Evolutionary conservation across 2,888 invertebrate species (phyloP), one percentile per base, ranked within the genome.

Genomic region (Carpatolechia fugitivella): DNA sequence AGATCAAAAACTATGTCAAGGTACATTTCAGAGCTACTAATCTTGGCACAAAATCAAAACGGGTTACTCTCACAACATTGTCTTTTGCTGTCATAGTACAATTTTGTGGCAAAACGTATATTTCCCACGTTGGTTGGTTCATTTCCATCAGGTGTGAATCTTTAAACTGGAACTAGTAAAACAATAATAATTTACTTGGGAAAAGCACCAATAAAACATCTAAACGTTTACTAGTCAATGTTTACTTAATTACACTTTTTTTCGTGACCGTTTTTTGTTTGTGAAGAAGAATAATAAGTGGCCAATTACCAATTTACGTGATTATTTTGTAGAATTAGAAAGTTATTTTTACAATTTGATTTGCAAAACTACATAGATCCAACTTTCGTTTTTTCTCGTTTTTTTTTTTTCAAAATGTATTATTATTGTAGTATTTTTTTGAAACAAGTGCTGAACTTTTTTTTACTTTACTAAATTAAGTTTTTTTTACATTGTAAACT

Each of bases 11-110:
- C 29, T 31, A 57, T 49, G 54, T 52, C 58, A 60, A 60, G 56
- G 58, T 53, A 30, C 50, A 56, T 14, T 31, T 47, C 24, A n/a
- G 6, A 18, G 31, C 48, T 18, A 40, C 48, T 30, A 61, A 70
- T 75, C 74, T 58, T 64, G 59, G 56, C 66, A 63, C 54, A 57
- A 48, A 62, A 72, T 75, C 74, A 66, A 59, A 60, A 56, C 13
- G 36, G 58, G 38, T 11, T 55, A 60, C 57, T 64, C 62, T 62
- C 64, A 56, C 56, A 60, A 44, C 56, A 49, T 29, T 56, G 52
- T 53, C 44, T 44, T 24, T 44, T 44, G 36, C 24, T 30, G 38
- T 56, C 16, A 41, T 55, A 41, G 58, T 56, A 51, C 52, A 53
- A 48, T 41, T n/a, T 48, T 54, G 51, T 59, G 60, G 59, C 64